Evolutionary conservation across 2,797 vertebrate species (phyloP).

Genomic region (Tadarida brasiliensis): DNA sequence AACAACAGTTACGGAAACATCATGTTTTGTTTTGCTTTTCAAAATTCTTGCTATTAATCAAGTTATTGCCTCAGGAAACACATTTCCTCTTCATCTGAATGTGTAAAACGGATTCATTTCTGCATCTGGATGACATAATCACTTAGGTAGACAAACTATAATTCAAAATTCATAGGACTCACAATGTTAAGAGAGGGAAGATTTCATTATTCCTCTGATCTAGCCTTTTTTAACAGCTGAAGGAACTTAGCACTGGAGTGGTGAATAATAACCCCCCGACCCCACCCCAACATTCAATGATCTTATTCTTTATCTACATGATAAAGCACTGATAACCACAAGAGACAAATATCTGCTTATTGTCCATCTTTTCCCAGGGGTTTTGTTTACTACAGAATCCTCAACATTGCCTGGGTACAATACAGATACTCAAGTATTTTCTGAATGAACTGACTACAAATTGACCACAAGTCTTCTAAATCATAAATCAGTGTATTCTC

Average conservation of each 20-base stretch:
- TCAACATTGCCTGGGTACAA: not conserved
- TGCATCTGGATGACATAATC: not conserved
- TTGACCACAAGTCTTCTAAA: constrained; percentile 6
- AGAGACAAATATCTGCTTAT: not conserved
- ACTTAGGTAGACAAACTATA: not conserved
- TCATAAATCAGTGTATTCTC: not conserved
- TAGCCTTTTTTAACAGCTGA: not conserved
- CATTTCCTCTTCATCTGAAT: not conserved
- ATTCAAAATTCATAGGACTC: not conserved
- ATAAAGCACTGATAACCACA: not conserved
- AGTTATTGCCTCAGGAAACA: not conserved
- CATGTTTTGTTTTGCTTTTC: not conserved
- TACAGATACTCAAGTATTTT: not conserved
- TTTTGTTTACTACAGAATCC: not conserved
- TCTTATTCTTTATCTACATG: not conserved
- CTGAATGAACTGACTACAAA: constrained; percentile 24
- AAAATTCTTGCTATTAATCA: not conserved
- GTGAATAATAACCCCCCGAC: not conserved
- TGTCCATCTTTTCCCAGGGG: not conserved
- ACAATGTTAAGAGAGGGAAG: not conserved
- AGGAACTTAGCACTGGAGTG: not conserved
- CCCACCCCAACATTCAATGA: not conserved
- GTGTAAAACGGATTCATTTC: not conserved
- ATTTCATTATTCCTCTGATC: constrained; percentile 1
- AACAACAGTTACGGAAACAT: not conserved